Percentiles rank a stretch among this genome's conserved stretches.
Evolutionary conservation across 2,888 invertebrate genomes (phyloP).

Genomic region (Cecidostiba fungosa): DNA sequence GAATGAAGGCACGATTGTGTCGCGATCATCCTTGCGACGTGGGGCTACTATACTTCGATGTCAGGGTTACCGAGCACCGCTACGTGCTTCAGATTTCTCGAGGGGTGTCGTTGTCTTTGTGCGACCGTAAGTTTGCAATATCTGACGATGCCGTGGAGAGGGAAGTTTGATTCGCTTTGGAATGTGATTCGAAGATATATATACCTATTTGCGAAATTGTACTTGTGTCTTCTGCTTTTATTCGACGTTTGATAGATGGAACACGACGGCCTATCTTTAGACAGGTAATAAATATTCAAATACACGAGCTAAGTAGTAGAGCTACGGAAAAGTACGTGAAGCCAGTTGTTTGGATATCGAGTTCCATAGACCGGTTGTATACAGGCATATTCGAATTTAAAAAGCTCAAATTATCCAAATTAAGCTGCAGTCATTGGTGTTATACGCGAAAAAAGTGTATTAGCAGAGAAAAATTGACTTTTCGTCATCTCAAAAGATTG

Average conservation of each 20-base stretch:
- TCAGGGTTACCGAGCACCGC: conserved; percentile 52
- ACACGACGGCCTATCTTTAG: too few relatives aligned
- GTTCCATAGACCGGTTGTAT: background rate
- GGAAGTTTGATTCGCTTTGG: background rate
- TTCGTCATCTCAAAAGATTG: background rate
- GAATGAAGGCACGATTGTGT: conserved; percentile 29
- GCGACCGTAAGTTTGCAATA: conserved; percentile 12
- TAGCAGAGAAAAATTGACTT: background rate
- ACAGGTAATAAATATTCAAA: background rate
- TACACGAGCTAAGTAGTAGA: background rate
- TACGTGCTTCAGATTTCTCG: conserved; percentile 27
- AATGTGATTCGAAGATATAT: background rate
- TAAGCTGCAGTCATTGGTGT: background rate
- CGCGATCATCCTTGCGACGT: background rate
- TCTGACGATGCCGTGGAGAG: background rate
- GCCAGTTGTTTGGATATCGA: background rate
- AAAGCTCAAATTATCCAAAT: background rate
- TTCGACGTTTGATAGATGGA: too few relatives aligned
- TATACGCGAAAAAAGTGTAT: background rate
- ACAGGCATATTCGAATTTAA: background rate
- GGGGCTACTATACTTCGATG: conserved; percentile 49
- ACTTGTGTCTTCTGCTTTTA: too few relatives aligned
- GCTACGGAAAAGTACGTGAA: background rate
- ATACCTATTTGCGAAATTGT: background rate
- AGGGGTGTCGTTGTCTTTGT: conserved; percentile 25